Evolutionary conservation across 1,140 invertebrate species (phyloP), one percentile per base, ranked within the genome.

Genomic region (Panulirus ornatus): DNA sequence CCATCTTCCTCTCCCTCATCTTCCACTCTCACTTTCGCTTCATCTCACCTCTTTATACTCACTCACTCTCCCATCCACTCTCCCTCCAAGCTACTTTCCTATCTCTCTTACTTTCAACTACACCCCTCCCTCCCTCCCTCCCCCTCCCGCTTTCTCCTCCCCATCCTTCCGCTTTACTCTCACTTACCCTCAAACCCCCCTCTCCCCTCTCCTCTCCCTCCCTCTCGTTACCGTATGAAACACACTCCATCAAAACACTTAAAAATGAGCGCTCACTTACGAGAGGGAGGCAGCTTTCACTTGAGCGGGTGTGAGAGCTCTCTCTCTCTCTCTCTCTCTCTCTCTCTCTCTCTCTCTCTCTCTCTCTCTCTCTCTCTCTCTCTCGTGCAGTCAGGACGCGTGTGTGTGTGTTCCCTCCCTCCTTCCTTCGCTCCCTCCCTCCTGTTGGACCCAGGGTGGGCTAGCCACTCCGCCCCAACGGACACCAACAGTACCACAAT

Each of bases 191-290:
- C 66, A 27, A 6, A 19, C 38, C 38, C 36, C 54, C 54, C 40
- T 51, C 22, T 22, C 66, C 19, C 19, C 83, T 11, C 44, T 47
- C 71, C 42, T 42, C 27, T 36, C 71, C 47, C 27, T 27, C 54
- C 42, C 71, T 75, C 58, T 38, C 38, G 22, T 51, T 27, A n/a
- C 27, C 51, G 2, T 19, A 27, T 27, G 85, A 63, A 47, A 14
- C 36, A 73, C 84, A 79, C 86, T 79, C 76, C 86, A 70, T 81
- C 76, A 81, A 58, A 79, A 79, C 63, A 88, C 86, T 79, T 81
- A 71, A 47, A 81, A 63, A 70, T 71, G 76, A 81, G 47, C 76
- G 76, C 51, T 47, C 76, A 86, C 73, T 75, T 54, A 76, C 22
- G 36, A 54, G 58, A 63, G 58, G 30, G 27, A 38, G 30, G 42